Base-by-base conservation (phyloP, 1,140 invertebrate species). In the Zaprionus tsacasi region DNA sequence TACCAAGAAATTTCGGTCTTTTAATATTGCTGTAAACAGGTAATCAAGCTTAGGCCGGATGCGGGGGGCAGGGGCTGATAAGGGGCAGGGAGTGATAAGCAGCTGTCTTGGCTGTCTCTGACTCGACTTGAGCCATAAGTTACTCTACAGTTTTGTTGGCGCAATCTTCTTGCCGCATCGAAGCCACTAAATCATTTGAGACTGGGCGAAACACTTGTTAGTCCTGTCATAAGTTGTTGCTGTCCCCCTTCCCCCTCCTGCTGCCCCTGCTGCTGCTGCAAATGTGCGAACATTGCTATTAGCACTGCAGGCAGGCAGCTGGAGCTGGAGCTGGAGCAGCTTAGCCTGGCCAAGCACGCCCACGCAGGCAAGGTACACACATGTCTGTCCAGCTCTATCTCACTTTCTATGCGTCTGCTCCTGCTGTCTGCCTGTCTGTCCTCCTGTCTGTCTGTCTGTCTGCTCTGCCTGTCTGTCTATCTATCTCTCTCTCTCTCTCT, bases 1-100 rank as follows among this genome's bases (percentile, higher is more conserved):
- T 69, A 75, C 81, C 85, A 89, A 88, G 85, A 87, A 78, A 77
- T 65, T 54, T 57, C 17, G 30, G 40, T 55, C 72, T 74, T 80
- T 87, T 82, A 76, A 88, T 88, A 77, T 70, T 71, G 71, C 66
- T 85, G 85, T 88, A 85, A 88, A 82, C 85, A 88, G 85, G 85
- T 89, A 89, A 88, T 88, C 79, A 57, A 56, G 66, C 69, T 70
- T 60, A 57, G 54, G n/a, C 52, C 12, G 40, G 6, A 40, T 40
- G 6, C 50, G 12, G 13, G 1, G 4, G 13, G 50, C 21, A 17
- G 21, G 27, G 27, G 27, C 27, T 5, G 25, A 15, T n/a, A 12
- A n/a, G 25, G 30, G 54, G 7, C 35, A 17, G n/a, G n/a, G 33
- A 45, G 17, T 50, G 45, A 50, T 50, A 50, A 50, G 17, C 45